A percentile compares a stretch with the other conserved stretches of the same genome.
Evolutionary conservation across 2,797 vertebrate species (phyloP).

Genomic region (Coregonus ussuriensis): DNA sequence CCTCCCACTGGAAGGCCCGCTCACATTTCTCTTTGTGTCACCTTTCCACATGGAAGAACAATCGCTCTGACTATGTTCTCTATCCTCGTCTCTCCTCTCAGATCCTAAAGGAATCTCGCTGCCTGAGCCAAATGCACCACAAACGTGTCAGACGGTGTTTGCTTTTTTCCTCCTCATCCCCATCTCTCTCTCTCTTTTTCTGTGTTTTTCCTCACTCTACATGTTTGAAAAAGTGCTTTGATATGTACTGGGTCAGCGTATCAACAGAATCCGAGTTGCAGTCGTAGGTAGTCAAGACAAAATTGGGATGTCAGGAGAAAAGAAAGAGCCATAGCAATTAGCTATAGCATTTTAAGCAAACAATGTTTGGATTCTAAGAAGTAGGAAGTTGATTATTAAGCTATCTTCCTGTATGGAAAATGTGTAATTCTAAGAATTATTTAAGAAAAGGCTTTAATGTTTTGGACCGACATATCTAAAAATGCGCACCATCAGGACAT

Average conservation of each 20-base stretch:
- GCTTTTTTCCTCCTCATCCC: constrained; percentile 42
- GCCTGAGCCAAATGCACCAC: constrained; percentile 70
- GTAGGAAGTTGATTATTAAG: no score
- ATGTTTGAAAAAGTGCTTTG: constrained; percentile 65
- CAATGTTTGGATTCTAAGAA: no score
- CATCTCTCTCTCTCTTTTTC: constrained; percentile 45
- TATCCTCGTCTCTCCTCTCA: constrained; percentile 34
- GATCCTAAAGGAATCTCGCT: constrained; percentile 68
- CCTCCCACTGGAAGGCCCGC: constrained; percentile 52
- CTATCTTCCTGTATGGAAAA: no score
- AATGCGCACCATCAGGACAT: no score
- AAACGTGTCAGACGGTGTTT: constrained; percentile 57
- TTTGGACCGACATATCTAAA: no score
- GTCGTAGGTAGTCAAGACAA: constrained; percentile 60
- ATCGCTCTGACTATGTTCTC: constrained; percentile 61
- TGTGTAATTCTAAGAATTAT: no score
- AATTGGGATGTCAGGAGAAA: constrained; percentile 24
- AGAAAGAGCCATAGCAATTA: constrained; percentile 33
- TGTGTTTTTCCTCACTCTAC: constrained; percentile 45
- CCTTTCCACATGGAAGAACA: constrained; percentile 78
- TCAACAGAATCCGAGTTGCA: constrained; percentile 45
- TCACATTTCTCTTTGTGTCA: constrained; percentile 71
- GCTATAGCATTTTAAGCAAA: constrained; percentile 4
- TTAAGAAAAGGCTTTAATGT: no score
- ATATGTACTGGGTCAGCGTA: constrained; percentile 40